Conservation (phyloP, 2,797 vertebrate species). For the Pseudomugil gertrudae region DNA sequence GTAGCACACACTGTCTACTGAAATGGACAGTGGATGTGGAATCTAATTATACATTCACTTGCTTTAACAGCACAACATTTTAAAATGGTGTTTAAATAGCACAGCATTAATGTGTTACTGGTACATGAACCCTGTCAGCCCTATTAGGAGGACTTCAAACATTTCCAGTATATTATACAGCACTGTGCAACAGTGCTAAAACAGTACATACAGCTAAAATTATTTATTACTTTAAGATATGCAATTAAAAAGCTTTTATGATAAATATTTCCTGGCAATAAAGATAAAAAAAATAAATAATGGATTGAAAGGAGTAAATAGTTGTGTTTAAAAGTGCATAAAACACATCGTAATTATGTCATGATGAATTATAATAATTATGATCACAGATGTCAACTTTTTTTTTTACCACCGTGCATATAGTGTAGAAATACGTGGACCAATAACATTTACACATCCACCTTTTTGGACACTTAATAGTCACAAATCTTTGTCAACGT, state of each 20-base stretch:
- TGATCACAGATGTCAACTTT: too few species aligned
- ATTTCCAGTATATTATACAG: not conserved
- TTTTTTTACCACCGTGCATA: too few species aligned
- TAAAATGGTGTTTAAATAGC: not conserved
- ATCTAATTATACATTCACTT: not conserved
- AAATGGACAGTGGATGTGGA: not conserved
- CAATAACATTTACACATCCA: not conserved
- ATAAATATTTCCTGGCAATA: not conserved
- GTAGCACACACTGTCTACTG: not conserved
- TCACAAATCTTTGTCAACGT: slow-evolving; percentile 26
- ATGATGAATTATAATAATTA: too few species aligned
- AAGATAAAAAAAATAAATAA: not conserved
- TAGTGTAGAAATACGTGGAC: not conserved
- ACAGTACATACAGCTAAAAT: not conserved
- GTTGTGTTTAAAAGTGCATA: too few species aligned
- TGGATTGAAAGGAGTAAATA: not conserved
- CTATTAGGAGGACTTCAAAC: too few species aligned
- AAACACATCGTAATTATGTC: too few species aligned
- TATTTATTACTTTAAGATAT: not conserved
- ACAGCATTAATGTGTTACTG: not conserved
- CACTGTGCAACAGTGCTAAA: not conserved
- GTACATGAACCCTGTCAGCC: not conserved
- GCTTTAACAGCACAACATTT: not conserved
- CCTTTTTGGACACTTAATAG: not conserved
- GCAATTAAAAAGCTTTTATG: not conserved